These are phyloP conservation scores for Allygus modestus DNA, from an alignment of 2,888 invertebrate genomes.

Conservation along the genomic window DNA sequence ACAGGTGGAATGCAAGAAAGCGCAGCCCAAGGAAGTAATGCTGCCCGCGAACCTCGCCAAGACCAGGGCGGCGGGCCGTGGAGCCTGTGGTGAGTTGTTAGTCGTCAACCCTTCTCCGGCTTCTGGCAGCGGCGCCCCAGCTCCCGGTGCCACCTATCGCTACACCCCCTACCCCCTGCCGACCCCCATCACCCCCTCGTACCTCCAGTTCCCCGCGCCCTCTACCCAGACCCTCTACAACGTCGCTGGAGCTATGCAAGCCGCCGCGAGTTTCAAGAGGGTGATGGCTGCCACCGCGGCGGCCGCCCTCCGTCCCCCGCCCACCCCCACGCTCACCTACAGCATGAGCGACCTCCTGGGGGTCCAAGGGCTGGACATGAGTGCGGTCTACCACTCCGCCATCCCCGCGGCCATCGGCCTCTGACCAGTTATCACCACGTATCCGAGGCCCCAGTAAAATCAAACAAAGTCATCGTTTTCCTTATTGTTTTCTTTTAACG, in stretches of 20 bases:
- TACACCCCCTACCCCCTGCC: slow-evolving; percentile 69
- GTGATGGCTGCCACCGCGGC: slow-evolving; percentile 68
- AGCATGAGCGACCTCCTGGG: slow-evolving; percentile 85
- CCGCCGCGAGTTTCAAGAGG: slow-evolving; percentile 60
- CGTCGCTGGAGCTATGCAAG: slow-evolving; percentile 70
- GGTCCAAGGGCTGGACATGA: slow-evolving; percentile 82
- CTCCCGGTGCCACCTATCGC: slow-evolving; percentile 64
- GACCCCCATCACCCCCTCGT: slow-evolving; percentile 60
- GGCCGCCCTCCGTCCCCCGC: slow-evolving; percentile 74
- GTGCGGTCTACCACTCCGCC: slow-evolving; percentile 83
- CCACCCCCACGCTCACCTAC: slow-evolving; percentile 79
- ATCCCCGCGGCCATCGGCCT: slow-evolving; percentile 69
- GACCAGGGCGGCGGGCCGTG: slow-evolving; percentile 96
- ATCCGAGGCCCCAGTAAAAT: slow-evolving; percentile 65
- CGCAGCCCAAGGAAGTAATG: slow-evolving; percentile 99
- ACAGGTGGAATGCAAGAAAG: slow-evolving; percentile 99
- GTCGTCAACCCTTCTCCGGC: slow-evolving; percentile 81
- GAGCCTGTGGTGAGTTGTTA: slow-evolving; percentile 99
- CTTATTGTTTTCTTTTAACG: too few species aligned
- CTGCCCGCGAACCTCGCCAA: slow-evolving; percentile 97
- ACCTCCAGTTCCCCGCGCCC: slow-evolving; percentile 67
- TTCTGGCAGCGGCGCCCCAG: slow-evolving; percentile 65
- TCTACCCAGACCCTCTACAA: slow-evolving; percentile 69
- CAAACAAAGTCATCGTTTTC: too few species aligned
- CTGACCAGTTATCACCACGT: slow-evolving; percentile 68